phyloP scores from a whole-genome alignment of 2,888 invertebrate genomes.

The Micoletzkya japonica region DNA sequence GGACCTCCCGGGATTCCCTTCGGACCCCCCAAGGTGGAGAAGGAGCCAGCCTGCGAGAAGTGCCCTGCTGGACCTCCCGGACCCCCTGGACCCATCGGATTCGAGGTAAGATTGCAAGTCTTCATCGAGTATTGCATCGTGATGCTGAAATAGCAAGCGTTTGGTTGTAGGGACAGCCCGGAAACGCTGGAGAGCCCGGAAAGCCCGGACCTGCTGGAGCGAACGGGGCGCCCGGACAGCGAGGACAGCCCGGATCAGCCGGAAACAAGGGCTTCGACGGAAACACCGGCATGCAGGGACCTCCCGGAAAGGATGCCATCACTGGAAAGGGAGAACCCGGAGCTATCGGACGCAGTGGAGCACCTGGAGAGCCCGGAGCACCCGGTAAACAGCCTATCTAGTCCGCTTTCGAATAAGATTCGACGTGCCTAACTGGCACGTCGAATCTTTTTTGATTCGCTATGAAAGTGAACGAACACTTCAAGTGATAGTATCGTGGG shows the following conservation, averaged over 20 bases:
- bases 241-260: conserved; percentile 29
- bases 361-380: conserved; percentile 37
- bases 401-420: too few species aligned
- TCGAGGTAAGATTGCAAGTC: conserved; percentile 4
- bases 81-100: conserved; percentile 9
- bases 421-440: too few species aligned
- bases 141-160: neutral
- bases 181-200: conserved; percentile 11
- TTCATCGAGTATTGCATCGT: neutral
- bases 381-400: too few species aligned
- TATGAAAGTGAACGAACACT: too few species aligned
- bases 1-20: conserved; percentile 38
- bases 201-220: conserved; percentile 21
- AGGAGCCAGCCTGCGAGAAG: conserved; percentile 11
- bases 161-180: conserved; percentile 12
- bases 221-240: conserved; percentile 4
- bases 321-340: conserved; percentile 37
- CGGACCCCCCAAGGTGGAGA: conserved; percentile 13
- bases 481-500: too few species aligned
- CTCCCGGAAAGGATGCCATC: conserved; percentile 32
- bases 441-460: too few species aligned
- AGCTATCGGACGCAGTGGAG: conserved; percentile 36
- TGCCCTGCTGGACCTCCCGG: conserved; percentile 25
- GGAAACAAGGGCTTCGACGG: conserved; percentile 41
- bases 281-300: conserved; percentile 37